phyloP scores from a whole-genome alignment of 2,113 vertebrate species.

The Ardeotis arabs region DNA sequence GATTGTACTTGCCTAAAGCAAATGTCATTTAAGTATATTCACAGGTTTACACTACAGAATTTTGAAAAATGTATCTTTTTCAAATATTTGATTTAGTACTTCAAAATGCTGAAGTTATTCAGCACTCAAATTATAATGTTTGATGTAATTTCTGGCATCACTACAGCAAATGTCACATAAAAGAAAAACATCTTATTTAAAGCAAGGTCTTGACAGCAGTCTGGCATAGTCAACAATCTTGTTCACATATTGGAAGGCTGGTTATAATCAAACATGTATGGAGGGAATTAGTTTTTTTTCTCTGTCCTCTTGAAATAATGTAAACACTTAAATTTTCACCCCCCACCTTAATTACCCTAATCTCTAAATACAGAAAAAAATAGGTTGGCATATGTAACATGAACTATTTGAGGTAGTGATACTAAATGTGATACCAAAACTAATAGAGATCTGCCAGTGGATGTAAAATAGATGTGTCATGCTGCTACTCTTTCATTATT shows the following conservation, averaged over 20 bases:
- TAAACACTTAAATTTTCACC: conserved; percentile 48
- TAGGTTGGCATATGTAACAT: neutral
- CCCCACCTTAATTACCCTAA: neutral
- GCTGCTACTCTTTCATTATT: neutral
- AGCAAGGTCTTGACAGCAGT: conserved; percentile 71
- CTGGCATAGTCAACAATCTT: conserved; percentile 59
- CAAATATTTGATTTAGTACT: conserved; percentile 71
- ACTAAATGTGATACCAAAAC: neutral
- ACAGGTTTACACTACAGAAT: conserved; percentile 38
- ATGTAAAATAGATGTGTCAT: neutral
- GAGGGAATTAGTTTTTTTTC: neutral
- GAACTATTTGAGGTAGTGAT: neutral
- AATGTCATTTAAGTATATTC: conserved; percentile 34
- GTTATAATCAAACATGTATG: conserved; percentile 57
- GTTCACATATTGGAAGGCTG: conserved; percentile 61
- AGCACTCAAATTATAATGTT: conserved; percentile 58
- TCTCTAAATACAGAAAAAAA: neutral
- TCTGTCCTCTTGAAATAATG: conserved; percentile 32
- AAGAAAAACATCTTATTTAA: conserved; percentile 74
- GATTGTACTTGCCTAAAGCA: conserved; percentile 29
- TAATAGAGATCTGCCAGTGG: neutral
- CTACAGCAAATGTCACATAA: conserved; percentile 66
- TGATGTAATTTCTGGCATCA: conserved; percentile 75
- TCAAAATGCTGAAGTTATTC: conserved; percentile 68
- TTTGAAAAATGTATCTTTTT: conserved; percentile 58